Conservation (phyloP, 2,797 vertebrate genomes). For the Leuciscus waleckii region DNA sequence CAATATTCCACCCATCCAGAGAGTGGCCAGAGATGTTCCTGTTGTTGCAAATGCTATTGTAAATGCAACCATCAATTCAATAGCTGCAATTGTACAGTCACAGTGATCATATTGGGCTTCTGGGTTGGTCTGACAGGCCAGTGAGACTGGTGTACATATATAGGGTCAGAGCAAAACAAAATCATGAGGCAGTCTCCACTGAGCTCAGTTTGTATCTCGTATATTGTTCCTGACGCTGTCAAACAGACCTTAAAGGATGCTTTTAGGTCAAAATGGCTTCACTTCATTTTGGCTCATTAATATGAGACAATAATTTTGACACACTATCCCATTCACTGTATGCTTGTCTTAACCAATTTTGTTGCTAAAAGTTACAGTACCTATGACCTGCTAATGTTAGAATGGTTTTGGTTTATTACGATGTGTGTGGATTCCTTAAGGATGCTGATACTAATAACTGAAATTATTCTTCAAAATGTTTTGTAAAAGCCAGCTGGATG, state of each 20-base stretch:
- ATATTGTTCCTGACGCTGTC: background rate
- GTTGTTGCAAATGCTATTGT: slow-evolving; percentile 69
- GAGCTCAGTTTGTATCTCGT: slow-evolving; percentile 24
- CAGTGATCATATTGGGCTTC: slow-evolving; percentile 60
- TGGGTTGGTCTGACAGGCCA: background rate
- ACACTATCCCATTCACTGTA: slow-evolving; percentile 16
- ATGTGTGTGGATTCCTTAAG: background rate
- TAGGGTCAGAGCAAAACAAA: slow-evolving; percentile 15
- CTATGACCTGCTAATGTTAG: slow-evolving; percentile 9
- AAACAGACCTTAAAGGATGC: background rate
- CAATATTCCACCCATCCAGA: slow-evolving; percentile 87
- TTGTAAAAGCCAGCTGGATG: background rate
- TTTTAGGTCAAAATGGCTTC: slow-evolving; percentile 17
- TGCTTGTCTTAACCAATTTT: slow-evolving; percentile 9
- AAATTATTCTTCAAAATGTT: background rate
- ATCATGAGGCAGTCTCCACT: slow-evolving; percentile 8
- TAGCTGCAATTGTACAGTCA: slow-evolving; percentile 58
- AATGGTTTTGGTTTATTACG: slow-evolving; percentile 6
- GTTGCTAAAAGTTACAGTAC: background rate
- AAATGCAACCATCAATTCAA: slow-evolving; percentile 80
- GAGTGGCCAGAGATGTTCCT: slow-evolving; percentile 90
- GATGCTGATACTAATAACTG: slow-evolving; percentile 12
- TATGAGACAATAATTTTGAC: slow-evolving; percentile 18
- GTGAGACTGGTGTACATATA: slow-evolving; percentile 4
- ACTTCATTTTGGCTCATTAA: background rate